Evolutionary conservation across 1,140 invertebrate genomes (phyloP).

Genomic region (Brachionus rubens): DNA sequence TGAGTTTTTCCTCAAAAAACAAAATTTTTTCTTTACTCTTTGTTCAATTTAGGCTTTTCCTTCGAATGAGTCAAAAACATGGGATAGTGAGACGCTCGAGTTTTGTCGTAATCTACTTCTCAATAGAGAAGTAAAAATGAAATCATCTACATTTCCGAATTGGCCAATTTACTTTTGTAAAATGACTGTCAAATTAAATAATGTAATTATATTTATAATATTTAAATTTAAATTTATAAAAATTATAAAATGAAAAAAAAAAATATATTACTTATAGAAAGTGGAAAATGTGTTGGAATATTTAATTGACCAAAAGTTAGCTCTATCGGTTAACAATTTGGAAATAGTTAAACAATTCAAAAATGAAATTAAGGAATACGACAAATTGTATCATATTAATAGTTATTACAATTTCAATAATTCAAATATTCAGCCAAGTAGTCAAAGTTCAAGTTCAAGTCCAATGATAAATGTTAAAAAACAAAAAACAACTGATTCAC

Average conservation of each 20-base stretch:
- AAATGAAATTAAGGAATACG: not conserved
- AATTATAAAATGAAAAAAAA: not conserved
- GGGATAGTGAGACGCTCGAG: not conserved
- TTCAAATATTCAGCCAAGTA: too few relatives aligned
- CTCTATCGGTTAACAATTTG: not conserved
- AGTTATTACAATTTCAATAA: too few relatives aligned
- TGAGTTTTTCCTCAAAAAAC: not conserved
- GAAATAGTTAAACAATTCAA: not conserved
- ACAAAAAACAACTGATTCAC: too few relatives aligned
- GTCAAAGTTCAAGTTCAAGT: too few relatives aligned
- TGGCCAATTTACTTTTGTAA: slow-evolving; percentile 27
- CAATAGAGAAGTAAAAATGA: not conserved
- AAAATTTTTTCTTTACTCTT: not conserved
- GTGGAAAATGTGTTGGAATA: slow-evolving; percentile 6
- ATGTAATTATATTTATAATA: too few relatives aligned
- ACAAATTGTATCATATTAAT: not conserved
- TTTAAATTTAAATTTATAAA: too few relatives aligned
- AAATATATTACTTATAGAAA: not conserved
- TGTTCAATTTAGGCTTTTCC: not conserved
- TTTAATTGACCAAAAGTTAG: not conserved
- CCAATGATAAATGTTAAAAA: too few relatives aligned
- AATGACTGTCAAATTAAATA: not conserved
- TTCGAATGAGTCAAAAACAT: not conserved
- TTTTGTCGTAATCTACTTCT: not conserved
- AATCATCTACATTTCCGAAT: not conserved